Evolutionary conservation across 2,113 vertebrate genomes (phyloP).

Genomic region (Coptodon bakossiorum): DNA sequence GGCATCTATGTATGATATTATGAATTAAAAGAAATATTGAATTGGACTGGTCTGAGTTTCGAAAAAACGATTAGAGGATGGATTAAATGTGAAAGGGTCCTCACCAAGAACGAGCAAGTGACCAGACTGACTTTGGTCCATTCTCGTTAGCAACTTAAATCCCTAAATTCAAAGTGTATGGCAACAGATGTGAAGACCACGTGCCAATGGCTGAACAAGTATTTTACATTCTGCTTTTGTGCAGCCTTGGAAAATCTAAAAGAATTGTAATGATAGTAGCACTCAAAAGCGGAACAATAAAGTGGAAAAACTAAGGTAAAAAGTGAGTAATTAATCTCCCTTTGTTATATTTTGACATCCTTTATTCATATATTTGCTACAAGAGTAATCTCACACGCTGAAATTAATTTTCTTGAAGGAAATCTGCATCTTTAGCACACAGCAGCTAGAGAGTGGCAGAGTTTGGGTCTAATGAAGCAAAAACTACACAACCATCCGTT

Average conservation of each 20-base stretch:
- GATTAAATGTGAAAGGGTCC: not conserved
- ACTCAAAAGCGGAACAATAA: not conserved
- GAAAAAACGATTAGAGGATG: not conserved
- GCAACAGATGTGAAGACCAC: not conserved
- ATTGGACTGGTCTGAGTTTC: accelerated
- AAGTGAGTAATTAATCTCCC: slow-evolving; percentile 17
- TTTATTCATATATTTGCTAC: slow-evolving; percentile 20
- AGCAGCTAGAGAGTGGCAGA: not conserved
- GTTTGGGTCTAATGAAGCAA: slow-evolving; percentile 52
- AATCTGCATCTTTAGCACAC: not conserved
- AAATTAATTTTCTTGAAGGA: slow-evolving; percentile 14
- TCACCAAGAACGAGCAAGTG: not conserved
- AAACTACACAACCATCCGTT: slow-evolving; percentile 47
- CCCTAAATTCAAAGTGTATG: not conserved
- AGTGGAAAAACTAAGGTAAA: not conserved
- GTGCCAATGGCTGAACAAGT: not conserved
- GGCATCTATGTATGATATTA: not conserved
- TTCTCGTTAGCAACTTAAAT: not conserved
- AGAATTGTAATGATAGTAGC: not conserved
- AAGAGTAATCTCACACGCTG: not conserved
- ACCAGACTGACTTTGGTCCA: not conserved
- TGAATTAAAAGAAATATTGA: not conserved
- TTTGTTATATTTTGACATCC: not conserved
- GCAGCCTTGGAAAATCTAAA: not conserved
- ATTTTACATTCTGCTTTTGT: not conserved